Base-by-base conservation (phyloP, 2,888 invertebrate species). In the Stenurella melanura region DNA sequence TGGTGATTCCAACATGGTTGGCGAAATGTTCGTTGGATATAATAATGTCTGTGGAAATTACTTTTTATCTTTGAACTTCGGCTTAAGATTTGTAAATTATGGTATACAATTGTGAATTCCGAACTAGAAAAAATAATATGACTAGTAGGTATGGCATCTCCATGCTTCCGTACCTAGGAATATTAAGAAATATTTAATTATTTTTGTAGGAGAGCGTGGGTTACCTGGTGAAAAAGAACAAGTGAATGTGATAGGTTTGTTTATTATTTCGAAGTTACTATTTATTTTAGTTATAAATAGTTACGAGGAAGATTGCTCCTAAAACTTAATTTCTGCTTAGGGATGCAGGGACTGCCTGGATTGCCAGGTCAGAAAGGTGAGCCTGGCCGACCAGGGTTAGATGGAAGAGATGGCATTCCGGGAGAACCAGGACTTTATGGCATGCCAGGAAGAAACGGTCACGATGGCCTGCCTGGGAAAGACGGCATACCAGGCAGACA, bases 371-470 rank as follows among this genome's bases (percentile, higher is more conserved):
- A 86, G 50, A 92, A 94, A 50, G 95, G 95, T 0, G 93, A 93
- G 61, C 92, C 93, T 0, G 95, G 95, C 0, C 91, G 93, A 57
- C 90, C 93, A 0, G 96, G 96, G 0, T 89, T 97, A 0, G 97
- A 97, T 85, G 97, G 97, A 0, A 91, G 96, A 73, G 96, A 97
- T 83, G 97, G 97, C 3, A 93, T 97, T 0, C 97, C 97, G 0
- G 97, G 97, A 0, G 96, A 96, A 85, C 97, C 97, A 0, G 97
- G 97, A 0, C 90, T 97, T 50, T 96, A 96, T 84, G 97, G 97
- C 0, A 93, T 96, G 79, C 95, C 95, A 0, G 96, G 97, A 1
- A 91, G 96, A 73, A 96, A 96, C 78, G 97, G 97, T 0, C 93
- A 95, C 18, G 96, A 96, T 83, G 96, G 96, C 0, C 86, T 91